Percentiles rank a stretch among this genome's conserved stretches.
These are phyloP conservation scores for Drosophila bocqueti DNA, from an alignment of 1,140 invertebrate species.

Conservation along the genomic window DNA sequence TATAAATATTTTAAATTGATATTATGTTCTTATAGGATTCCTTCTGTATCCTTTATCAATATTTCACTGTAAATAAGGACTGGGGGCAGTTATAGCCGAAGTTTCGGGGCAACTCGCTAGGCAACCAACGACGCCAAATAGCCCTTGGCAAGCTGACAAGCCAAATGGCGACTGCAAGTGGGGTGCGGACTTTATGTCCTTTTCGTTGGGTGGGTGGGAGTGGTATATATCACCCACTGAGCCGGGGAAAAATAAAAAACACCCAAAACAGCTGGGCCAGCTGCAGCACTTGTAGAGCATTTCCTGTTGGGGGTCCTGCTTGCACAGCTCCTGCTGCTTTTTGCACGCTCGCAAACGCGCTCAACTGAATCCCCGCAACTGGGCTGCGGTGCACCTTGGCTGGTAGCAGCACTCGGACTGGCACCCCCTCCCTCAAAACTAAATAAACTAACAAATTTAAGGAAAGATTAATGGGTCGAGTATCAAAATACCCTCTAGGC, in stretches of 20 bases:
- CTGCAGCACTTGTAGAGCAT: constrained; percentile 79
- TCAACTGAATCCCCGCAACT: constrained; percentile 73
- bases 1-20: too few relatives aligned
- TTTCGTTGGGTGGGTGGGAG: constrained; percentile 7
- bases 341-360: constrained; percentile 78
- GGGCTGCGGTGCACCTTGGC: constrained; percentile 68
- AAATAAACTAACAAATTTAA: constrained; percentile 46
- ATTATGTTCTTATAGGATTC: background rate
- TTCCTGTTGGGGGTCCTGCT: constrained; percentile 51
- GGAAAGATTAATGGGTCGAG: too few relatives aligned
- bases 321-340: constrained; percentile 49
- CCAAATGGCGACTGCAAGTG: constrained; percentile 45
- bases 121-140: constrained; percentile 66
- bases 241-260: constrained; percentile 5
- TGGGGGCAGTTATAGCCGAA: constrained; percentile 40
- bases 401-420: background rate
- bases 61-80: background rate
- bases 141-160: constrained; percentile 68
- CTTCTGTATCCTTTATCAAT: background rate
- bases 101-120: constrained; percentile 57
- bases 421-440: constrained; percentile 27
- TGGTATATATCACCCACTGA: constrained; percentile 18
- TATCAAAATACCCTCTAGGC: constrained; percentile 12
- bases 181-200: constrained; percentile 39
- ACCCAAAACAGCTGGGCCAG: constrained; percentile 62